Percentiles rank a stretch among this genome's conserved stretches.
These are phyloP conservation scores for Lapara coniferarum DNA, from an alignment of 2,888 invertebrate genomes.

Conservation along the genomic window DNA sequence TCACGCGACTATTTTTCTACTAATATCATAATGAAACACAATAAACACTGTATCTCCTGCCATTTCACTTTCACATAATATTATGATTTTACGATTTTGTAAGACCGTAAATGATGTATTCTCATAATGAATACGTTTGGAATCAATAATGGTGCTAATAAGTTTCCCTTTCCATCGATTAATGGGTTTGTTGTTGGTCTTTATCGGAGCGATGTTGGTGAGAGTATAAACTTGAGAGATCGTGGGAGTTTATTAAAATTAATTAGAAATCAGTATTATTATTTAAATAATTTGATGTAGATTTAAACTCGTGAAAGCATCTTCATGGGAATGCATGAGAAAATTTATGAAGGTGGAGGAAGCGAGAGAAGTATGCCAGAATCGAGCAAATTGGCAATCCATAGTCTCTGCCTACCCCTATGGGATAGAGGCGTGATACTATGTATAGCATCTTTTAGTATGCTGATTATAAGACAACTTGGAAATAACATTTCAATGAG, in stretches of 20 bases:
- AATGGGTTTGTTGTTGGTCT: not conserved
- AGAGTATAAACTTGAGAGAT: no score
- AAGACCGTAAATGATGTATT: not conserved
- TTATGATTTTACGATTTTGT: not conserved
- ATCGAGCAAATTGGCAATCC: no score
- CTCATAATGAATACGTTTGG: not conserved
- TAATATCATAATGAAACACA: not conserved
- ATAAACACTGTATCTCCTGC: not conserved
- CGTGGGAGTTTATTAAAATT: not conserved
- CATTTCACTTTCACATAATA: slow-evolving; percentile 9
- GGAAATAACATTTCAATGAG: no score
- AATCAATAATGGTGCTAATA: not conserved
- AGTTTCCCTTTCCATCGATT: not conserved
- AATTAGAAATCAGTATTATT: not conserved
- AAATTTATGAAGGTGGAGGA: no score
- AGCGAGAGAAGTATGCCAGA: no score
- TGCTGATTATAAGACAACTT: not conserved
- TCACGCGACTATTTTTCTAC: slow-evolving; percentile 15
- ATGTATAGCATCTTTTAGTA: no score
- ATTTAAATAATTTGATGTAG: not conserved
- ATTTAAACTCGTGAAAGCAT: not conserved
- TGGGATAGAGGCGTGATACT: no score
- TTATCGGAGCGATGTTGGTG: no score
- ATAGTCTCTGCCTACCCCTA: no score
- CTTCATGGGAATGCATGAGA: no score